Percentiles rank a stretch among this genome's conserved stretches.
phyloP scores from a whole-genome alignment of 2,113 vertebrate genomes.

The Hippocampus mohnikei region DNA sequence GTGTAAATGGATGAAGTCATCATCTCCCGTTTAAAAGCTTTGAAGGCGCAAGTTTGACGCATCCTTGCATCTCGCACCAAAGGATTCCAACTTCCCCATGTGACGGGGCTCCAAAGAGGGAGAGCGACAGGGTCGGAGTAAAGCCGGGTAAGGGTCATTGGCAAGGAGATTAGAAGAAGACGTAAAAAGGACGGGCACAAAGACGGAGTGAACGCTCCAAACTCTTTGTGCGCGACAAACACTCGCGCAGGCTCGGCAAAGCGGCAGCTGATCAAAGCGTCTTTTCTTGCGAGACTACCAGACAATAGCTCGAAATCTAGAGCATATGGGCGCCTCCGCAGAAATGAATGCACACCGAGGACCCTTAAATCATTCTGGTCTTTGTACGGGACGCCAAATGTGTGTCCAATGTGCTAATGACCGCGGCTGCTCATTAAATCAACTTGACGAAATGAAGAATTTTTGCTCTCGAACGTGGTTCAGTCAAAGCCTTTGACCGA shows the following conservation, averaged over 20 bases:
- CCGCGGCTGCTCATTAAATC: neutral
- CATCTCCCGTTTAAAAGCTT: slow-evolving; percentile 64
- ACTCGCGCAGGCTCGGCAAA: neutral
- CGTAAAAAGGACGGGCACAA: slow-evolving; percentile 25
- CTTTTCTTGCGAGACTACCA: neutral
- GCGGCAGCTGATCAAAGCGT: slow-evolving; percentile 11
- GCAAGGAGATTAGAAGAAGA: slow-evolving; percentile 34
- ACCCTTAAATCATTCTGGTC: slow-evolving; percentile 28
- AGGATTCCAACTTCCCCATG: slow-evolving; percentile 1
- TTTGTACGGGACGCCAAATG: neutral
- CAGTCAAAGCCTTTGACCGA: slow-evolving; percentile 35
- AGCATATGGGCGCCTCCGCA: neutral
- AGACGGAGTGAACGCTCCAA: slow-evolving; percentile 16
- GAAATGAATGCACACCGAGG: slow-evolving; percentile 3
- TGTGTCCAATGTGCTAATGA: slow-evolving; percentile 11
- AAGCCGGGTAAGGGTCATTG: slow-evolving; percentile 34
- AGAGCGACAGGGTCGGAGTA: slow-evolving; percentile 15
- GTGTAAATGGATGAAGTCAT: slow-evolving; percentile 69
- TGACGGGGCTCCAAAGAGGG: slow-evolving; percentile 24
- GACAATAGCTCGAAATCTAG: slow-evolving; percentile 10
- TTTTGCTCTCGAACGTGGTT: no score
- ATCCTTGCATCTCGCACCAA: neutral
- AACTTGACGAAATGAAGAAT: slow-evolving; percentile 6
- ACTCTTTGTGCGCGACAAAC: neutral
- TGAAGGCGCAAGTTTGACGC: slow-evolving; percentile 33